Evolutionary conservation across 1,140 invertebrate genomes (phyloP).

Genomic region (Lepidurus couesii): DNA sequence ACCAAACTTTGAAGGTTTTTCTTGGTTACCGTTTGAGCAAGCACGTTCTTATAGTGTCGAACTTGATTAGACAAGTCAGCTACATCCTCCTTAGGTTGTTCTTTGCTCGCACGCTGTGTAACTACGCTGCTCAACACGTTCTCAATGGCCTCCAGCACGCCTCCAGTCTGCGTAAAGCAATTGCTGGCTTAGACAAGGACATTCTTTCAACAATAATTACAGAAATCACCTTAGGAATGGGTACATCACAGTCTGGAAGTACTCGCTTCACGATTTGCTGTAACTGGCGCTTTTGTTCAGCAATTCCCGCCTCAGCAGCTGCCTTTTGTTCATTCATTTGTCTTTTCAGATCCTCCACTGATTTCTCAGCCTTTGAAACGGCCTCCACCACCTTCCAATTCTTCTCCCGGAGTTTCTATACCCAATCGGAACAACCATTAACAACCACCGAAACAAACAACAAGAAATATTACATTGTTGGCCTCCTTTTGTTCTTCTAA

Average conservation of each 20-base stretch:
- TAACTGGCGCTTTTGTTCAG: not conserved
- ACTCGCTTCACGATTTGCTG: slow-evolving; percentile 3
- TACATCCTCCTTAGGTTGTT: not conserved
- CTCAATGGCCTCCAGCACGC: not conserved
- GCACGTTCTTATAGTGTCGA: slow-evolving; percentile 64
- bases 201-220: not conserved
- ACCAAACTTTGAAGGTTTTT: slow-evolving; percentile 31
- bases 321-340: not conserved
- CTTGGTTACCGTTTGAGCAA: slow-evolving; percentile 64
- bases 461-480: not conserved
- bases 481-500: not conserved
- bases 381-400: slow-evolving; percentile 84
- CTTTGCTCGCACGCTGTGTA: not conserved
- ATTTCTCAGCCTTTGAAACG: slow-evolving; percentile 63
- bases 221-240: not conserved
- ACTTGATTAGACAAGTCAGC: slow-evolving; percentile 47
- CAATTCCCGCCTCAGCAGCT: not conserved
- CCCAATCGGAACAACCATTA: not conserved
- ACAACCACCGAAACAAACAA: not conserved
- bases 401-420: slow-evolving; percentile 62
- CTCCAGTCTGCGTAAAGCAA: not conserved
- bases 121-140: slow-evolving; percentile 1
- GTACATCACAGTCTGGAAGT: slow-evolving; percentile 3
- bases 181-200: too few relatives aligned
- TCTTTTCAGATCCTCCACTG: slow-evolving; percentile 42